Base-by-base conservation (phyloP, 2,113 vertebrate species). In the Sceloporus tristichus region DNA sequence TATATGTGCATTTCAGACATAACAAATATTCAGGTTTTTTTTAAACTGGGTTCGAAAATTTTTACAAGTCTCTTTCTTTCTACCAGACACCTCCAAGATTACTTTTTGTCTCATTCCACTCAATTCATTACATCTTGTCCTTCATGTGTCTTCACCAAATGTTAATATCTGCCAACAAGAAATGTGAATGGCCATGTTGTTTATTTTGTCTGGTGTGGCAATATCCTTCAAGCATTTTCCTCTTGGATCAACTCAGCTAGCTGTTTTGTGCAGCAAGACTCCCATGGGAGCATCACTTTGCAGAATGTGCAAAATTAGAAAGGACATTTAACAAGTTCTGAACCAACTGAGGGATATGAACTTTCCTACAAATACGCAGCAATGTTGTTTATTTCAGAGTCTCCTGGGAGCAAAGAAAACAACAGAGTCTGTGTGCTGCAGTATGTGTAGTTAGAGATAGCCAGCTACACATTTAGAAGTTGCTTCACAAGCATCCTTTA, bases 301-400 rank as follows among this genome's bases (percentile, higher is more conserved):
- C 27, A 54, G 59, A 62, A 54, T 62, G 71, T 85, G 54, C 56
- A 85, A 85, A 76, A 76, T 85, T 62, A 40, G 53, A 76, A 34
- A 76, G 38, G 34, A 75, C 73, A 75, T 27, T 42, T 18, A 27
- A 62, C 84, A 27, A 85, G 23, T 59, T 76, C 56, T 76, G 73
- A 54, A 75, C 71, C 73, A 85, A n/a, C 84, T 21, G 25, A 18
- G 34, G 34, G 54, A 85, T 62, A 76, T 85, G n/a, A 40, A 42
- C 54, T 85, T 85, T 18, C 54, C 73, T 85, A 71, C 82, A 73
- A 1, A 84, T 54, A 84, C 54, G 38, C 82, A 54, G 9, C 18
- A 62, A 23, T 76, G n/a, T 40, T 75, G 34, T 84, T 85, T 85
- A 85, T 62, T 38, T 40, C 71, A 42, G 71, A 62, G 53, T 25